Base-by-base conservation (phyloP, 2,797 vertebrate genomes). In the Cynodonichthys magdalenae region DNA sequence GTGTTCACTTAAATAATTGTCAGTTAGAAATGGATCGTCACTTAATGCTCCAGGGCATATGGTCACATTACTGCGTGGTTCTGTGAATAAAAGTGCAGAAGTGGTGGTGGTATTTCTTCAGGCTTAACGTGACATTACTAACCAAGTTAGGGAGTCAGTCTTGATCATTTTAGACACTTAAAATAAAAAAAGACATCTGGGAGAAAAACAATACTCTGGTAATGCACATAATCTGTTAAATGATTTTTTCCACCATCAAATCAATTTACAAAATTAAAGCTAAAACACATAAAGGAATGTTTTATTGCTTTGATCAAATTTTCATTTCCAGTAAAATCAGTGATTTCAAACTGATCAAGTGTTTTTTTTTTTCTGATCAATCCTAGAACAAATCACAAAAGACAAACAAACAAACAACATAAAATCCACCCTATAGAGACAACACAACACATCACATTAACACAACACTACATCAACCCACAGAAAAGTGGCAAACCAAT, bases 1-100 rank as follows among this genome's bases (percentile, higher is more conserved):
- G 87, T 92, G 92, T 89, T 87, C 84, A 87, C 56, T 41, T 36
- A 64, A 29, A 79, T 88, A 79, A 89, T 83, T 90, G 44, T 75
- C 71, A 67, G 15, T 74, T 69, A 65, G 54, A 62, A 56, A 66
- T 15, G 9, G 45, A 20, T 54, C 29, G 42, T 58, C 44, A 28
- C 49, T 61, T 61, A 34, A 61, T 55, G 20, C 17, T 34, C 19
- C 19, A 58, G 34, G 50, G 29, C 36, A 52, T 15, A 24, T 47
- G n/a, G 17, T 1, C n/a, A 56, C 54, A 48, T 3, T 20, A 12
- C 3, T 56, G 6, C 49, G 14, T 24, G 50, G 7, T 24, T 50
- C 0, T 59, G 11, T 44, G 8, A 42, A 63, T 52, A 1, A 20
- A 68, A n/a, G 55, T 47, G 24, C 15, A 46, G 1, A 39, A 17